Conservation (phyloP, 2,797 vertebrate species). For the Rhinophrynus dorsalis region DNA sequence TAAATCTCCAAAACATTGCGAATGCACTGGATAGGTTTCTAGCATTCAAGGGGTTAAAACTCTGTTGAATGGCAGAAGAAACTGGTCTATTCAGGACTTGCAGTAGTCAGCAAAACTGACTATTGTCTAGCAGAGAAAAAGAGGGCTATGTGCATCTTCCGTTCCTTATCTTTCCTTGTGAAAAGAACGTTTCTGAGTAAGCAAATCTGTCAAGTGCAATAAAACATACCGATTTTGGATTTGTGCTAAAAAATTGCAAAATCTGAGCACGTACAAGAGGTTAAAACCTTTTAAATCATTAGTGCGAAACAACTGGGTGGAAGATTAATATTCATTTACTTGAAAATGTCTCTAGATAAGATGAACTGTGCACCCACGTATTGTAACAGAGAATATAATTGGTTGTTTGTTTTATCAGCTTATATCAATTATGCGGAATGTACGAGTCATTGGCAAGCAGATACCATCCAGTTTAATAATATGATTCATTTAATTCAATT, state of each 20-base stretch:
- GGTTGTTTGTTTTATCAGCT: not conserved
- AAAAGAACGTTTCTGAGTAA: not conserved
- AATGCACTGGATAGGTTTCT: too few species aligned
- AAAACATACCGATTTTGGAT: not conserved
- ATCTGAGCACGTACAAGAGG: not conserved
- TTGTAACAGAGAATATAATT: not conserved
- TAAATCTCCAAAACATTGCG: too few species aligned
- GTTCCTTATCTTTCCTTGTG: too few species aligned
- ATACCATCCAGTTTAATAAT: constrained; percentile 5
- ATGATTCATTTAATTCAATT: constrained; percentile 24
- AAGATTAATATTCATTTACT: not conserved
- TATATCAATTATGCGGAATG: constrained; percentile 5
- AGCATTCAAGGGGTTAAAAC: too few species aligned
- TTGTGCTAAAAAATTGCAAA: not conserved
- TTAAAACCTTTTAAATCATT: not conserved
- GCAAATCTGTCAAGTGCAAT: not conserved
- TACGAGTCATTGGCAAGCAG: not conserved
- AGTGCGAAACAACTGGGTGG: not conserved
- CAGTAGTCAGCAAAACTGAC: too few species aligned
- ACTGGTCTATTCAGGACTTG: too few species aligned
- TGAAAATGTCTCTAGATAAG: not conserved
- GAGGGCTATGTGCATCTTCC: too few species aligned
- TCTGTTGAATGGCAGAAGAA: too few species aligned
- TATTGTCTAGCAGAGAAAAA: too few species aligned
- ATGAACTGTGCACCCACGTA: not conserved